Evolutionary conservation across 1,140 invertebrate genomes (phyloP), one percentile per base, ranked within the genome.

Genomic region (Leguminivora glycinivorella): DNA sequence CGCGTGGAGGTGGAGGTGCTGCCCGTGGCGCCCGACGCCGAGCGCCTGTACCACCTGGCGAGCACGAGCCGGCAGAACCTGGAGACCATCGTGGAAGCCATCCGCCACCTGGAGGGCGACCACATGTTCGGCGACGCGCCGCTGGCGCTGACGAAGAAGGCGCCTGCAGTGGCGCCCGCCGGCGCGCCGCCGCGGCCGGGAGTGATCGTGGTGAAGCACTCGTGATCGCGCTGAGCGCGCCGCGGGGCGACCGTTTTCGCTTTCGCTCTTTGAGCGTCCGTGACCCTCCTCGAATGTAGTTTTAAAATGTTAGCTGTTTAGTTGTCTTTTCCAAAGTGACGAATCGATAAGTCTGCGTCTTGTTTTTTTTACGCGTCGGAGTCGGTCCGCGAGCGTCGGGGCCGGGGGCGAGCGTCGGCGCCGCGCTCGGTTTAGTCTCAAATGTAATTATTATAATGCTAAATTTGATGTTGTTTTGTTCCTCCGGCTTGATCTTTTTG

Each of bases 71-170:
- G 97, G 43, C 96, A 98, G 83, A 99, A 99, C 87, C 92, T 99
- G 71, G 98, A 99, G 86, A 99, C 98, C 1, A 99, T 99, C 72
- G 98, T 99, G 7, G 98, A 99, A 85, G 98, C 98, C 25, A 99
- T 99, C 77, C 94, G 98, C 40, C 98, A 98, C 82, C 92, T 99
- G 70, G 98, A 99, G 88, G 98, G 98, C 6, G 97, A 98, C 87
- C 96, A 98, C 87, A 90, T 98, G 76, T 98, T 98, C 85, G 94
- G 94, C 73, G 96, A 96, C 72, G 94, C 94, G 3, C 96, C 96
- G 0, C 88, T 96, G 5, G 96, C 96, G 4, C 87, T 97, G 31
- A 97, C 95, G 67, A 96, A 94, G 80, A 95, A 94, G 81, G 88
- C 87, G 69, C 94, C 58, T 26, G 56, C 26, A 2, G 26, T 29